Conservation (phyloP, 2,888 invertebrate species). For the Drosophila stalkeri region DNA sequence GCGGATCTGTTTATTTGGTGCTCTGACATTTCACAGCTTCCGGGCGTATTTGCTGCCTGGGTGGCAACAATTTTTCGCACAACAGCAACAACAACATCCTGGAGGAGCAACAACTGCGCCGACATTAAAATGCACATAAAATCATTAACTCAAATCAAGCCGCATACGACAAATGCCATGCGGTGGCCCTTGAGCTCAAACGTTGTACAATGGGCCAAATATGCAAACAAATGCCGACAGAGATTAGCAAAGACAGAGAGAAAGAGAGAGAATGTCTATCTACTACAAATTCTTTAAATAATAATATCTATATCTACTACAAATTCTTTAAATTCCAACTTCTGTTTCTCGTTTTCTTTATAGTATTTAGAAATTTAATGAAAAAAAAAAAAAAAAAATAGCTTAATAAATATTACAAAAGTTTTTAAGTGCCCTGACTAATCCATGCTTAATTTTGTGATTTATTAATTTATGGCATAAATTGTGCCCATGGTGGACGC, state of each 20-base stretch:
- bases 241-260: not conserved
- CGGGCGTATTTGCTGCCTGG: slow-evolving; percentile 23
- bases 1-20: slow-evolving; percentile 21
- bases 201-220: slow-evolving; percentile 5
- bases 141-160: slow-evolving; percentile 65
- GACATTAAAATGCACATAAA: slow-evolving; percentile 68
- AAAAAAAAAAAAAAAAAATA: not conserved
- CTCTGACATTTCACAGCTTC: slow-evolving; percentile 44
- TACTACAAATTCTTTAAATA: no score
- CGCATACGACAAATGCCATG: slow-evolving; percentile 9
- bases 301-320: no score
- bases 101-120: slow-evolving; percentile 39
- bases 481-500: slow-evolving; percentile 26
- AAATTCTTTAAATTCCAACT: no score
- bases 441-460: slow-evolving; percentile 1
- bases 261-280: not conserved
- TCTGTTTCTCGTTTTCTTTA: no score
- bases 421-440: slow-evolving; percentile 5
- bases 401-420: slow-evolving; percentile 10
- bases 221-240: not conserved
- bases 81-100: not conserved
- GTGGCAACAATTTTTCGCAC: slow-evolving; percentile 9
- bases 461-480: slow-evolving; percentile 14
- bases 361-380: not conserved
- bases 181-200: slow-evolving; percentile 4